These are phyloP conservation scores for Oryctes rhinoceros DNA, from an alignment of 1,140 invertebrate genomes.

Conservation along the genomic window DNA sequence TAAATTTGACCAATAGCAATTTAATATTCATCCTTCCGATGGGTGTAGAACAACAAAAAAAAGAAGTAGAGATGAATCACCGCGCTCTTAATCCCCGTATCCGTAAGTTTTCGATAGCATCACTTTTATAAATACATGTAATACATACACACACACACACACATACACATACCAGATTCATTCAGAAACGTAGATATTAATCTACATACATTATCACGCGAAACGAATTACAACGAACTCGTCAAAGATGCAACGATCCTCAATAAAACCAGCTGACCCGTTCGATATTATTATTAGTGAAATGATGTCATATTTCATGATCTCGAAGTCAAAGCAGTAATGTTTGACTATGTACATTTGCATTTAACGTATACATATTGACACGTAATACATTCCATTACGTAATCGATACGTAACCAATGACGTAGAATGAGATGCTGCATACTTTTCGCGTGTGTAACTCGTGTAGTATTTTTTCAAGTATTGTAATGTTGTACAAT, in stretches of 20 bases:
- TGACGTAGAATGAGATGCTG: background rate
- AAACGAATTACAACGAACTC: slow-evolving; percentile 6
- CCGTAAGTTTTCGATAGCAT: slow-evolving; percentile 2
- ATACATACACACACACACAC: too few relatives aligned
- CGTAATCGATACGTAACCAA: background rate
- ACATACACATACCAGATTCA: background rate
- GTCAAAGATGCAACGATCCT: slow-evolving; percentile 17
- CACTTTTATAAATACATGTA: slow-evolving; percentile 4
- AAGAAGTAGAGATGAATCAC: slow-evolving; percentile 4
- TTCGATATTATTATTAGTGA: slow-evolving; percentile 19
- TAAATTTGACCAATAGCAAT: background rate
- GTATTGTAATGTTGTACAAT: background rate
- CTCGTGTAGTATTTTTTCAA: background rate
- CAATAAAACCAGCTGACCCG: slow-evolving; percentile 14
- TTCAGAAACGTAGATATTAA: background rate
- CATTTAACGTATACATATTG: background rate
- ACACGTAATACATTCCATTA: slow-evolving; percentile 5
- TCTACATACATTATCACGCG: slow-evolving; percentile 4
- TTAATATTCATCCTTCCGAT: background rate
- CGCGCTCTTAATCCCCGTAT: background rate
- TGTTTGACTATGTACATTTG: background rate
- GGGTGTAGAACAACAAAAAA: background rate
- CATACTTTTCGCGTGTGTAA: background rate
- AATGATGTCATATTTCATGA: background rate
- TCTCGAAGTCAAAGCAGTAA: background rate